Conservation (phyloP, 2,888 invertebrate species). For the Eulithis prunata region DNA sequence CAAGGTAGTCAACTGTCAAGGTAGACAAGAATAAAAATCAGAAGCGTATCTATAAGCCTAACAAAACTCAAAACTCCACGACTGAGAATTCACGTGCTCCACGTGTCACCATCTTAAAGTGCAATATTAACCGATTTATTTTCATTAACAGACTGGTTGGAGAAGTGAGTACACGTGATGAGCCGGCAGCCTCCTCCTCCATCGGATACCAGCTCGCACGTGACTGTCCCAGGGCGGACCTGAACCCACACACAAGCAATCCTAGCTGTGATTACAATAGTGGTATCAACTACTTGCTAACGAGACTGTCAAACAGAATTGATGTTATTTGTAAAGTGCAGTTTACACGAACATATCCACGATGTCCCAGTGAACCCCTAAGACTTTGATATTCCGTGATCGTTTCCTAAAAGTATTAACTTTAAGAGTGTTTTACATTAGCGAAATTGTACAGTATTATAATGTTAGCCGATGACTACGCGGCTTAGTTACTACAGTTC, state of each 20-base stretch:
- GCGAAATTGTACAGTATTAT: conserved; percentile 85
- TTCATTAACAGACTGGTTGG: conserved; percentile 91
- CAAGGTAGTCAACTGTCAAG: no score
- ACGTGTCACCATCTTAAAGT: no score
- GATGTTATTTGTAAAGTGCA: conserved; percentile 64
- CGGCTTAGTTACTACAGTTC: conserved; percentile 76
- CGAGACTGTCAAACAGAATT: conserved; percentile 81
- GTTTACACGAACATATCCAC: conserved; percentile 69
- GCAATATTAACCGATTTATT: background rate
- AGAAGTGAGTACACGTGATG: conserved; percentile 97
- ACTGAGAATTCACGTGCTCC: no score
- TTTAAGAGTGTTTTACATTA: conserved; percentile 78
- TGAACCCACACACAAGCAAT: conserved; percentile 45
- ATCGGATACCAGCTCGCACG: conserved; percentile 24
- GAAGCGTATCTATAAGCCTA: no score
- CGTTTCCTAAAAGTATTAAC: conserved; percentile 75
- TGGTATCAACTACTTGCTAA: conserved; percentile 50
- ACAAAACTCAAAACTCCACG: no score
- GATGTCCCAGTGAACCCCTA: conserved; percentile 61
- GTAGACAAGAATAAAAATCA: no score
- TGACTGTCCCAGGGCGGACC: conserved; percentile 31
- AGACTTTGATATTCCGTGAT: conserved; percentile 75
- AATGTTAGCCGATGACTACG: conserved; percentile 73
- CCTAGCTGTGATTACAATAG: conserved; percentile 66
- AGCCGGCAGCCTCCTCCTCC: conserved; percentile 69